Evolutionary conservation across 1,140 invertebrate species (phyloP).

Genomic region (Schmidtea mediterranea): DNA sequence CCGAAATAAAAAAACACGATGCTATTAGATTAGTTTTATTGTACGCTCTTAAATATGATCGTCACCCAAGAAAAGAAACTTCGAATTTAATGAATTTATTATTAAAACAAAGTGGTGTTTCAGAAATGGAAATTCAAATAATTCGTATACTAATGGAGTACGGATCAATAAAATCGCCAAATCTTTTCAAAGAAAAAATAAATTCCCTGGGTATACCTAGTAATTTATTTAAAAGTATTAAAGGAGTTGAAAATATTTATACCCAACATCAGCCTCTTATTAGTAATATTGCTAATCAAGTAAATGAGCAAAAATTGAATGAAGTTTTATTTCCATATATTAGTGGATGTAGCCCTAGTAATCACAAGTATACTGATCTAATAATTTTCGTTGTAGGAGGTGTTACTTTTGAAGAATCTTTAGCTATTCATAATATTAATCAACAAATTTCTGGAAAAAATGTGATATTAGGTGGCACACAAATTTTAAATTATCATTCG

Average conservation of each 20-base stretch:
- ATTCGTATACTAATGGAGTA: no score
- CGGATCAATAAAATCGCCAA: no score
- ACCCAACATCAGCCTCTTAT: slow-evolving; percentile 70
- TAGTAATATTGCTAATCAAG: slow-evolving; percentile 52
- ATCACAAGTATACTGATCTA: slow-evolving; percentile 49
- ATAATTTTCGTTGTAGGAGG: slow-evolving; percentile 84
- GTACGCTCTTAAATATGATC: background rate
- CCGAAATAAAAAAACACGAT: background rate
- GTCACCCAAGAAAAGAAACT: background rate
- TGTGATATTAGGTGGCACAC: no score
- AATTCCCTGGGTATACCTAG: no score
- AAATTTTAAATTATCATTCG: no score
- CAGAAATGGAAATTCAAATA: no score
- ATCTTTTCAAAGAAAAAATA: no score
- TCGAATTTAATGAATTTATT: no score
- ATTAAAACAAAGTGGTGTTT: no score
- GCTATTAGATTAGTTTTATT: background rate
- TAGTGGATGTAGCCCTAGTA: slow-evolving; percentile 29
- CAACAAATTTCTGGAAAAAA: no score
- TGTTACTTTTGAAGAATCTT: slow-evolving; percentile 78
- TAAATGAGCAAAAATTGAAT: slow-evolving; percentile 56
- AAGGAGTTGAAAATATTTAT: slow-evolving; percentile 85
- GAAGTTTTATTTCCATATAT: slow-evolving; percentile 54
- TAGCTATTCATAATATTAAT: slow-evolving; percentile 55
- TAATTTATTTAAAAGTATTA: no score